A percentile compares a stretch with the other conserved stretches of the same genome.
Evolutionary conservation across 1,140 invertebrate species (phyloP).

Genomic region (Venustaconcha ellipsiformis): DNA sequence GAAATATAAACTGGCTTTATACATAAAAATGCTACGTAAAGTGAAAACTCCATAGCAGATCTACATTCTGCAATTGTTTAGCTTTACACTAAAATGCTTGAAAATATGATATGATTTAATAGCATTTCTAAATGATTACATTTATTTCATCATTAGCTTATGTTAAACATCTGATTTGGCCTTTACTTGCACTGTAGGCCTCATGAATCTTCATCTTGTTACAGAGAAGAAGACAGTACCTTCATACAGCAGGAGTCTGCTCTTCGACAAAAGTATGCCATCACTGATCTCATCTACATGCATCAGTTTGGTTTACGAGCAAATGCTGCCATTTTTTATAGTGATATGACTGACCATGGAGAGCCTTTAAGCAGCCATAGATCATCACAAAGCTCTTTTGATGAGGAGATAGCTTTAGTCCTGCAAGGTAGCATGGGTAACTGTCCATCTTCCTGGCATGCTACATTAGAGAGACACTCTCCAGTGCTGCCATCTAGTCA

Average conservation of each 20-base stretch:
- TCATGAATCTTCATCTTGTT: conserved; percentile 9
- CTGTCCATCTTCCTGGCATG: conserved; percentile 58
- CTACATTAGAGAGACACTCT: conserved; percentile 49
- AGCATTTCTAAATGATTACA: background rate
- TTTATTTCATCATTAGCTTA: background rate
- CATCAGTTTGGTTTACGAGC: conserved; percentile 14
- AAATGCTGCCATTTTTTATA: background rate
- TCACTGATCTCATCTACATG: conserved; percentile 39
- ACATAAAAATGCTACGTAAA: too few relatives aligned
- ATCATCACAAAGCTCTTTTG: background rate
- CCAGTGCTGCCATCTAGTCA: conserved; percentile 58
- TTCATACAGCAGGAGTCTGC: conserved; percentile 56
- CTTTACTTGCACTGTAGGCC: background rate
- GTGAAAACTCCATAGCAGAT: background rate
- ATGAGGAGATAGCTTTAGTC: conserved; percentile 28
- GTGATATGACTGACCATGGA: conserved; percentile 2
- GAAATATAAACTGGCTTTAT: too few relatives aligned
- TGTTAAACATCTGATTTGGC: background rate
- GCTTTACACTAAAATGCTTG: background rate
- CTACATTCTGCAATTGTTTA: background rate
- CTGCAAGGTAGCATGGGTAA: conserved; percentile 28
- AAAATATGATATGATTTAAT: background rate
- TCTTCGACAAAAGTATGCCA: conserved; percentile 39
- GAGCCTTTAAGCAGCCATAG: background rate
- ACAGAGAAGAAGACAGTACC: conserved; percentile 53